Base-by-base conservation (phyloP, 2,888 invertebrate genomes). In the Metellina segmentata region DNA sequence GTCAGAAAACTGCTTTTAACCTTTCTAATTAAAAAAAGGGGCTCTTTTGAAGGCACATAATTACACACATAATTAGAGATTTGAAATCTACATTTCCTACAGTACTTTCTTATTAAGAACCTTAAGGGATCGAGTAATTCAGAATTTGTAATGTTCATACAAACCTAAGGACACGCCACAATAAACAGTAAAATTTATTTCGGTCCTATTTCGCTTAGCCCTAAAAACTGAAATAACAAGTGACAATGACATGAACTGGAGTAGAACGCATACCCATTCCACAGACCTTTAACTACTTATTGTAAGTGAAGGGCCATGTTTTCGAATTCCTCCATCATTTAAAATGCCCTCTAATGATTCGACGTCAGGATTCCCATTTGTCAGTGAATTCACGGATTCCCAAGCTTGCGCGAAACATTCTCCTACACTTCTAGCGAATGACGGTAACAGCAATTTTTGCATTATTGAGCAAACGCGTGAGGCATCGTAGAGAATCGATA, bases 381-480 rank as follows among this genome's bases (percentile, higher is more conserved):
- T 91, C 91, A 91, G 71, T 87, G 81, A 88, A 71, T 91, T 91
- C 91, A 83, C 91, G 87, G 87, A 91, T 91, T 87, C 91, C 91
- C 83, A 87, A 78, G 78, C 86, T 91, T 86, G 86, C 72, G 48
- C 11, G 61, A 34, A 85, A 34, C 83, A 81, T 48, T 83, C n/a
- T 70, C 7, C 81, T 85, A 90, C 85, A 90, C 85, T 90, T 85
- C 52, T 19, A 34, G 61, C 85, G 79, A 85, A 79, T 72, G 53
- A 89, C 79, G n/a, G 90, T 74, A 82, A 79, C 71, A 79, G 78
- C 85, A 19, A 70, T 34, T 77, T 70, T 71, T 91, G 91, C 87
- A 91, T 91, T 91, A 91, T 91, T 91, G 77, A 91, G 79, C 87
- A 48, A 34, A 34, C 34, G 34, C 34, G 4, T 34, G 7, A 7